Evolutionary conservation across 2,113 vertebrate species (phyloP).

Genomic region (Boulengeromyrus knoepffleri): DNA sequence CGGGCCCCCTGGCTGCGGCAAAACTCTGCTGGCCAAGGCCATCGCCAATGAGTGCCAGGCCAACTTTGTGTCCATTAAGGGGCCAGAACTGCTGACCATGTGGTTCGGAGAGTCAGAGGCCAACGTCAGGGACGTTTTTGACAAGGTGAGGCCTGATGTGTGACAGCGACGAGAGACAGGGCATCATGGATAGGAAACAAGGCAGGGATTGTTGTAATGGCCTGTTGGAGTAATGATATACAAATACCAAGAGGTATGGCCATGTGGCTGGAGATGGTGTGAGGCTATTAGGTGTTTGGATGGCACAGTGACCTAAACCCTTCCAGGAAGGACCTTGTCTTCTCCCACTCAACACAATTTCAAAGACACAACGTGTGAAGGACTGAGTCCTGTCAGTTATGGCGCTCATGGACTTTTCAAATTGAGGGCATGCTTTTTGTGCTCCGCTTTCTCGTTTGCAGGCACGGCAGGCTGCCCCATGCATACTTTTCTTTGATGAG

Average conservation of each 20-base stretch:
- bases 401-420: not conserved
- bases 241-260: not conserved
- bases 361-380: not conserved
- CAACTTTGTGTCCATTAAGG: slow-evolving; percentile 51
- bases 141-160: slow-evolving; percentile 35
- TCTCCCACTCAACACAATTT: not conserved
- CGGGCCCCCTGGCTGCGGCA: slow-evolving; percentile 46
- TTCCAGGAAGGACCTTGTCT: not conserved
- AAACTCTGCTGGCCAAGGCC: slow-evolving; percentile 48
- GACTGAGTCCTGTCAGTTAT: not conserved
- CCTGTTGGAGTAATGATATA: not conserved
- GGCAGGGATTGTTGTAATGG: not conserved
- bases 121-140: slow-evolving; percentile 46
- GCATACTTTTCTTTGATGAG: slow-evolving; percentile 48
- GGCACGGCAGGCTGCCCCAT: slow-evolving; percentile 46
- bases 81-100: slow-evolving; percentile 48
- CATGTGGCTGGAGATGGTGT: not conserved
- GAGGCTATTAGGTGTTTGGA: not conserved
- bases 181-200: not conserved
- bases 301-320: not conserved
- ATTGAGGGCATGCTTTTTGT: not conserved
- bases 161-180: not conserved
- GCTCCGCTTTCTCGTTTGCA: not conserved
- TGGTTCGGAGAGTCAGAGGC: slow-evolving; percentile 51
- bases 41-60: slow-evolving; percentile 50